A percentile compares a stretch with the other conserved stretches of the same genome.
phyloP scores from a whole-genome alignment of 2,888 invertebrate species.

The Phalangium opilio region DNA sequence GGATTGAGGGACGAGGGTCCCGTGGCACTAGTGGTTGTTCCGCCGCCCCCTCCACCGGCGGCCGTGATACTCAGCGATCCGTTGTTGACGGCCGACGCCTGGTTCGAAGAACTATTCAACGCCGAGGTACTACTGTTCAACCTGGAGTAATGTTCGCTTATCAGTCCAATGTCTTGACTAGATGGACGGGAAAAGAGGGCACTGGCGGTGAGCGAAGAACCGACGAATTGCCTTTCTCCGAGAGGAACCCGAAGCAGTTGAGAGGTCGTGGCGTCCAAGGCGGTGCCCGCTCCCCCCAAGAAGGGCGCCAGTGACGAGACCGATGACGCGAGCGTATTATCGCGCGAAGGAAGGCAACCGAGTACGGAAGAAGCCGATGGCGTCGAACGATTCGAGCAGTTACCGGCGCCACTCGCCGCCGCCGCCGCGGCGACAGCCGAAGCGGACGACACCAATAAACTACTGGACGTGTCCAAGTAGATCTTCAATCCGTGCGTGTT shows the following conservation, averaged over 20 bases:
- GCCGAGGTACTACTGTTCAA: slow-evolving; percentile 35
- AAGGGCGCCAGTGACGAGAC: slow-evolving; percentile 6
- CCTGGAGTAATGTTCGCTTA: slow-evolving; percentile 58
- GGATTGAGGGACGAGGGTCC: slow-evolving; percentile 11
- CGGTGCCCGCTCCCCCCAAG: not conserved
- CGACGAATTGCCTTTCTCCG: slow-evolving; percentile 36
- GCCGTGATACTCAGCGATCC: slow-evolving; percentile 16
- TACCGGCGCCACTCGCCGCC: too few relatives aligned
- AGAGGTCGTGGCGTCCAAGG: slow-evolving; percentile 10
- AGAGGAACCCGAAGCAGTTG: slow-evolving; percentile 54
- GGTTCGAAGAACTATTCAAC: slow-evolving; percentile 6
- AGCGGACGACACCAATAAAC: too few relatives aligned
- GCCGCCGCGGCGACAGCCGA: too few relatives aligned
- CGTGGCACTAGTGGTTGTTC: too few relatives aligned
- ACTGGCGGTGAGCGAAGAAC: slow-evolving; percentile 25
- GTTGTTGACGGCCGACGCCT: slow-evolving; percentile 6
- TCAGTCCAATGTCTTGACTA: slow-evolving; percentile 56
- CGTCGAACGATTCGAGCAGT: slow-evolving; percentile 4
- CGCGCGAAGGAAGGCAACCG: slow-evolving; percentile 13
- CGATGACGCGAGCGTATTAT: slow-evolving; percentile 2
- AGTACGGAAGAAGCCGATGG: slow-evolving; percentile 18
- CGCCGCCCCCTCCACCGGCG: slow-evolving; percentile 15
- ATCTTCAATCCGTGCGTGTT: slow-evolving; percentile 85
- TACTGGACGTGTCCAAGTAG: slow-evolving; percentile 51
- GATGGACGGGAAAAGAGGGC: slow-evolving; percentile 52